Evolutionary conservation across 2,797 vertebrate genomes (phyloP).

Genomic region (Urophycis tenuis): DNA sequence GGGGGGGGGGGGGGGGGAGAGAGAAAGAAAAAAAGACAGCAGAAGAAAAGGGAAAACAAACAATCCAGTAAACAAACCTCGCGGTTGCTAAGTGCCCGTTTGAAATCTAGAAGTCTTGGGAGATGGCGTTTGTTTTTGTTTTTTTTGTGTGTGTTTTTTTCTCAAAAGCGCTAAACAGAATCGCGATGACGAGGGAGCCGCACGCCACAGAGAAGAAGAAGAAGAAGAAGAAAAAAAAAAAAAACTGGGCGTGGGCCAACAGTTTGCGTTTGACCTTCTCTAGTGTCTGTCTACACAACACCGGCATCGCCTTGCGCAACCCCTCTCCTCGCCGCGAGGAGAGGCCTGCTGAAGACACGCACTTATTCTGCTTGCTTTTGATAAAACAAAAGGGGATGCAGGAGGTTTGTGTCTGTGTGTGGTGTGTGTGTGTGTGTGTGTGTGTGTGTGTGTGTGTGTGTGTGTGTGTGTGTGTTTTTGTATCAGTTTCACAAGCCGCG

Average conservation of each 20-base stretch:
- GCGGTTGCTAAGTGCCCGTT: not conserved
- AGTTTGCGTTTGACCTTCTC: constrained; percentile 44
- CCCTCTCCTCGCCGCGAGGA: constrained; percentile 33
- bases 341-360: constrained; percentile 21
- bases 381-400: not conserved
- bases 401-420: not conserved
- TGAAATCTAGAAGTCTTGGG: not conserved
- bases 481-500: constrained; percentile 46
- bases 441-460: not conserved
- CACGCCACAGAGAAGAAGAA: constrained; percentile 24
- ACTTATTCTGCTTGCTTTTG: constrained; percentile 9
- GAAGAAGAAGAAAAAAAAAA: not conserved
- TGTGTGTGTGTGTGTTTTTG: constrained; percentile 14
- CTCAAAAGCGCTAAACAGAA: constrained; percentile 9
- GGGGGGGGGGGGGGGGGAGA: not conserved
- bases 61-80: constrained; percentile 1
- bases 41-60: not conserved
- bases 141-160: too few species aligned
- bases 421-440: not conserved
- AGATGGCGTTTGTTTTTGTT: too few species aligned
- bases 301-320: constrained; percentile 43
- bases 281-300: constrained; percentile 30
- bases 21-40: not conserved
- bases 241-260: constrained; percentile 38
- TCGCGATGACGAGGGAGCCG: constrained; percentile 35